These are phyloP conservation scores for Cheumatopsyche charites DNA, from an alignment of 1,140 invertebrate genomes.

Conservation along the genomic window DNA sequence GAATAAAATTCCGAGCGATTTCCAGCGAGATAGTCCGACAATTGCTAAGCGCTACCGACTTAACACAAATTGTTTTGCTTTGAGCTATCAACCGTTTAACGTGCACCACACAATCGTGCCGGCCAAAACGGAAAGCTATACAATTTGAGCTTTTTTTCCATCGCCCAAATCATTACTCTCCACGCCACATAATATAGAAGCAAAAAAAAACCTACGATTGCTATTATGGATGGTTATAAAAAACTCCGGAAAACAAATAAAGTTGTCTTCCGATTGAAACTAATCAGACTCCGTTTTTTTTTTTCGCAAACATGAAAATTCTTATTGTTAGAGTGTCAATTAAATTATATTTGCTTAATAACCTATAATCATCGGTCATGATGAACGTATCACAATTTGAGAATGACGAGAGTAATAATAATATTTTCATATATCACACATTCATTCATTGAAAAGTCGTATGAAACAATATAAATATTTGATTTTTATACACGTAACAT, in stretches of 20 bases:
- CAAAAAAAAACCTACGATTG: not conserved
- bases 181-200: conserved; percentile 5
- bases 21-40: conserved; percentile 40
- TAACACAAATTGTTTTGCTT: conserved; percentile 46
- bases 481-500: not conserved
- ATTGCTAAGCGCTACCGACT: conserved; percentile 48
- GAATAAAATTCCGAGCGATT: conserved; percentile 46
- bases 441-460: no score
- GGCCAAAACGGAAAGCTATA: conserved; percentile 42
- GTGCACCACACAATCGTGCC: conserved; percentile 41
- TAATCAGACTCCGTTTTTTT: no score
- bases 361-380: no score
- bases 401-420: no score
- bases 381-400: no score
- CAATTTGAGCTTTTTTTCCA: conserved; percentile 31
- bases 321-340: no score
- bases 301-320: no score
- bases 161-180: conserved; percentile 29
- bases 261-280: no score
- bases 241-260: no score
- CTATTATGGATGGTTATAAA: not conserved
- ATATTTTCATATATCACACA: no score
- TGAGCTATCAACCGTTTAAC: conserved; percentile 45
- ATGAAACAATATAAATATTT: no score
- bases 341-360: no score